These are phyloP conservation scores for Porites divaricata DNA, from an alignment of 92 coral and sea anemone genomes.

Conservation along the genomic window DNA sequence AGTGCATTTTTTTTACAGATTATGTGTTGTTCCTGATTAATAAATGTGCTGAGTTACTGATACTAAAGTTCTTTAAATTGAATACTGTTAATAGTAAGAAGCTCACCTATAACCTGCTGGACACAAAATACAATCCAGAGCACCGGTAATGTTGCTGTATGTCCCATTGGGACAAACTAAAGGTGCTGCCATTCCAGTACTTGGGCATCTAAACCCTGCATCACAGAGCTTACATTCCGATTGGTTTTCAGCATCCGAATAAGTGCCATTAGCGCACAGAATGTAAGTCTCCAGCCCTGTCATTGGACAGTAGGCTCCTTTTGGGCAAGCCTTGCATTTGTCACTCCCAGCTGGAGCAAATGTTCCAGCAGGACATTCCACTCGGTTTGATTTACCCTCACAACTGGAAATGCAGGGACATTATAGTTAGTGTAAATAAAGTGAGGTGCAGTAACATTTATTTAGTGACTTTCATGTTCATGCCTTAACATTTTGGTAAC, in stretches of 20 bases:
- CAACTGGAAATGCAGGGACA: conserved; percentile 49
- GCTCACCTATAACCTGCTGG: conserved; percentile 93
- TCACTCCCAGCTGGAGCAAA: conserved; percentile 68
- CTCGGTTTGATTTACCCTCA: conserved; percentile 59
- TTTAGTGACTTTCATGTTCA: no score
- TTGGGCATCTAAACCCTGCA: conserved; percentile 75
- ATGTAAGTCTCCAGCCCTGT: conserved; percentile 50
- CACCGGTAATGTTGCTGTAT: conserved; percentile 76
- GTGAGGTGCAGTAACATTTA: no score
- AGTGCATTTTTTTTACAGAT: no score
- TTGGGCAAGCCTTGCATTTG: conserved; percentile 73
- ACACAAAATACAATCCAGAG: conserved; percentile 83
- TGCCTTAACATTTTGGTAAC: no score
- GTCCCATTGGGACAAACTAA: conserved; percentile 84
- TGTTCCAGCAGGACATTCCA: conserved; percentile 63
- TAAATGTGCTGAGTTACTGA: no score
- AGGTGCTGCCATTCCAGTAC: conserved; percentile 68
- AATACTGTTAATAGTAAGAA: no score
- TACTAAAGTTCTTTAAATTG: no score
- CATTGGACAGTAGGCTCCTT: conserved; percentile 81
- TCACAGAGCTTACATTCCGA: conserved; percentile 70
- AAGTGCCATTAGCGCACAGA: conserved; percentile 86
- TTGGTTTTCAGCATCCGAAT: conserved; percentile 24
- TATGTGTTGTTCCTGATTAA: no score
- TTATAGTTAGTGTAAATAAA: no score